Conservation (phyloP, 2,888 invertebrate genomes). For the Oxystoma pomonae region DNA sequence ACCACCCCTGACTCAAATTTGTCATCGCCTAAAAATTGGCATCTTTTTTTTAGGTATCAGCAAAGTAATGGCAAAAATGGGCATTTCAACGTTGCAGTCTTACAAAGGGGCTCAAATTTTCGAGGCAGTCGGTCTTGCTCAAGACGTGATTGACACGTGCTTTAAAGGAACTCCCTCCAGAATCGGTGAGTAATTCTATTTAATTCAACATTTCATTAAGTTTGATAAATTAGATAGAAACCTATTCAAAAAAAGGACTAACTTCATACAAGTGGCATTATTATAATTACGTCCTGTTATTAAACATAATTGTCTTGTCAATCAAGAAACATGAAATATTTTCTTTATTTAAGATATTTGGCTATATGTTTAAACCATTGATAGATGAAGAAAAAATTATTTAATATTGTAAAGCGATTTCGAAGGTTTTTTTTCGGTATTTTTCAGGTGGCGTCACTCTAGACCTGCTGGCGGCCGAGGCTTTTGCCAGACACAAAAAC, state of each 20-base stretch:
- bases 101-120: constrained; percentile 99
- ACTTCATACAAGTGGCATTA: no score
- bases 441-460: constrained; percentile 89
- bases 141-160: constrained; percentile 91
- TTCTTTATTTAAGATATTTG: no score
- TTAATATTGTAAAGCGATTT: neutral
- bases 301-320: no score
- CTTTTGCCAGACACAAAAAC: constrained; percentile 73
- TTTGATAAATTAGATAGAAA: no score
- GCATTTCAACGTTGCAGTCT: constrained; percentile 96
- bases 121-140: constrained; percentile 92
- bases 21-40: no score
- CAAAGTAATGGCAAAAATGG: constrained; percentile 99
- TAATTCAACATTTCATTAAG: no score
- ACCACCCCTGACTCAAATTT: no score
- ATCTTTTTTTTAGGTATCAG: constrained; percentile 35
- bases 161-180: constrained; percentile 72
- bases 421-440: constrained; percentile 1
- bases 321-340: no score
- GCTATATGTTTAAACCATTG: neutral
- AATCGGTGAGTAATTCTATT: constrained; percentile 51
- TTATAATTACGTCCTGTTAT: no score
- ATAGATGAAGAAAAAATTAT: neutral
- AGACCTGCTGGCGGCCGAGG: constrained; percentile 82
- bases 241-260: no score